Evolutionary conservation across 2,797 vertebrate species (phyloP).

Genomic region (Paguma larvata): DNA sequence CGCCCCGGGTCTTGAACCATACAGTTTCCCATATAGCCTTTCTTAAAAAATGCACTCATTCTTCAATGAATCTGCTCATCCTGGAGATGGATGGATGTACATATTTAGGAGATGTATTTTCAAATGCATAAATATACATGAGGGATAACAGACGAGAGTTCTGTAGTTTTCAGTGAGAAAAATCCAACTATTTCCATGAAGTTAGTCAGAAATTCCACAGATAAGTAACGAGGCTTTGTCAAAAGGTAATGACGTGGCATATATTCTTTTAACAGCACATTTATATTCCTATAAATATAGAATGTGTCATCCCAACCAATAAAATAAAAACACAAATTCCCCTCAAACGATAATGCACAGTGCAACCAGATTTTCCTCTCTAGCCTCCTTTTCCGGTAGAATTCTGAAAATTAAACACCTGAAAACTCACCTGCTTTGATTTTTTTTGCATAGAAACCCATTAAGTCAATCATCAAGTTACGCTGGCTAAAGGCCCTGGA

Average conservation of each 20-base stretch:
- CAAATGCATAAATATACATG: constrained; percentile 37
- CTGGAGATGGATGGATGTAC: not conserved
- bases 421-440: constrained; percentile 27
- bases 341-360: constrained; percentile 47
- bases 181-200: constrained; percentile 38
- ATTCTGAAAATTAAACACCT: constrained; percentile 34
- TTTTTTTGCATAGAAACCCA: constrained; percentile 20
- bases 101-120: not conserved
- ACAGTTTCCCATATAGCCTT: constrained; percentile 46
- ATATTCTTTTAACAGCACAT: not conserved
- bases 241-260: not conserved
- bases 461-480: not conserved
- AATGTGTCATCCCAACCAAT: constrained; percentile 22
- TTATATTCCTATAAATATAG: constrained; percentile 60
- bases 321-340: constrained; percentile 59
- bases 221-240: not conserved
- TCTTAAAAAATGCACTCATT: constrained; percentile 66
- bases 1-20: constrained; percentile 52
- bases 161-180: not conserved
- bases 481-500: not conserved
- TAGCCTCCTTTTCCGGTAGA: not conserved
- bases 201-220: not conserved
- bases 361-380: not conserved
- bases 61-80: constrained; percentile 34
- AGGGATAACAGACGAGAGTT: constrained; percentile 27